Conservation (phyloP, 2,113 vertebrate species). For the Cinclus cinclus region DNA sequence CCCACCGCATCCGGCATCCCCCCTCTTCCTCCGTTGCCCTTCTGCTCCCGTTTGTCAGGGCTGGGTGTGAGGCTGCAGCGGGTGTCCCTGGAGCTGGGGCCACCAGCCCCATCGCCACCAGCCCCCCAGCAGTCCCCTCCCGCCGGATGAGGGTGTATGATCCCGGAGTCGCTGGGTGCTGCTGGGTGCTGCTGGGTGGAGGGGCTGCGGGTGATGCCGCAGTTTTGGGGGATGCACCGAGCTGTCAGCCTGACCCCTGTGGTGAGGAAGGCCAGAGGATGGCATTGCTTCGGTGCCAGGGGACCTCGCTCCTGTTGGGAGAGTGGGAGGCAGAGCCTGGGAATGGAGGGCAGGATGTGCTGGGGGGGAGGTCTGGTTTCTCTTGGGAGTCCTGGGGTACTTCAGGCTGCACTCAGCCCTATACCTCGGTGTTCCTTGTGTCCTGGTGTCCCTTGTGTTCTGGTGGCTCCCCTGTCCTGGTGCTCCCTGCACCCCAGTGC, state of each 20-base stretch:
- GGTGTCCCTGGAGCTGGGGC: not conserved
- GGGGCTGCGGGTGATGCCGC: not conserved
- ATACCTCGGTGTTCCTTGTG: not conserved
- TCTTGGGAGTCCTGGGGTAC: not conserved
- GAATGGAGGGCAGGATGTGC: not conserved
- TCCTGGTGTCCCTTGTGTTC: not conserved
- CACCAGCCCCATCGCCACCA: not conserved
- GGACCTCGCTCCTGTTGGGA: not conserved
- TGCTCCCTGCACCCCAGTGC: not conserved
- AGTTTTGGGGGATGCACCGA: not conserved
- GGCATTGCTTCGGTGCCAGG: not conserved
- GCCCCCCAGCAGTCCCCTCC: not conserved
- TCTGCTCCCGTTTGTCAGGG: not conserved
- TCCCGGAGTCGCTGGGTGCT: not conserved
- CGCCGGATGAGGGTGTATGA: not conserved
- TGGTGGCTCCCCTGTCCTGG: fast-evolving
- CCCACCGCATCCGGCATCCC: fast-evolving
- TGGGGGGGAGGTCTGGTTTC: not conserved
- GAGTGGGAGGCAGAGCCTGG: not conserved
- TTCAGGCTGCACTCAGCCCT: not conserved
- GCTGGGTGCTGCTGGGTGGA: not conserved
- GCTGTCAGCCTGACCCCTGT: not conserved
- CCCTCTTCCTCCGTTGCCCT: fast-evolving
- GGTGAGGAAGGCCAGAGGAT: not conserved
- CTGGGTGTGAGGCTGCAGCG: not conserved